Evolutionary conservation across 2,888 invertebrate genomes (phyloP).

Genomic region (Drosophila heteroneura): DNA sequence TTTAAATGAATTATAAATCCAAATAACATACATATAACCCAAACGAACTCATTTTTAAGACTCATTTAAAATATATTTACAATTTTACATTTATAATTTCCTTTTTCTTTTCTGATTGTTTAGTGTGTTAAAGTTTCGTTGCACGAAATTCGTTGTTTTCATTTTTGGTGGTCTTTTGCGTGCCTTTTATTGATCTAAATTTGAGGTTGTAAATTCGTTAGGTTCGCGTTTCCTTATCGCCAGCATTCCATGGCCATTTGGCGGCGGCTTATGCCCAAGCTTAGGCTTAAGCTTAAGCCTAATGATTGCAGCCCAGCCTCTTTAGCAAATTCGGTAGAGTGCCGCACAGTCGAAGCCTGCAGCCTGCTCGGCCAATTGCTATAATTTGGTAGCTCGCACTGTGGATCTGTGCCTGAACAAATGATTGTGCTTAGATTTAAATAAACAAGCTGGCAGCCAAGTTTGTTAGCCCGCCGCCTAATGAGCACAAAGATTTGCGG

Average conservation of each 20-base stretch:
- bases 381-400: constrained; percentile 53
- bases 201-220: constrained; percentile 65
- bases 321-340: constrained; percentile 39
- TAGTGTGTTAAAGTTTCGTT: constrained; percentile 6
- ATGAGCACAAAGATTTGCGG: constrained; percentile 65
- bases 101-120: background rate
- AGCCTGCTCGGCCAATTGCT: constrained; percentile 58
- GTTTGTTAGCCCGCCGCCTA: constrained; percentile 57
- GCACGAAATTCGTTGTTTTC: background rate
- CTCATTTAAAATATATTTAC: background rate
- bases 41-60: background rate
- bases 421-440: constrained; percentile 60
- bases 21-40: background rate
- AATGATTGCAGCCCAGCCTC: constrained; percentile 54
- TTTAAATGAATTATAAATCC: background rate
- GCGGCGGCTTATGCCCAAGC: constrained; percentile 21
- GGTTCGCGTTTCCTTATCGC: constrained; percentile 63
- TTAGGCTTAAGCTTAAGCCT: constrained; percentile 39
- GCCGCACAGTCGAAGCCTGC: constrained; percentile 31
- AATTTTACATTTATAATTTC: background rate
- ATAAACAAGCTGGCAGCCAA: constrained; percentile 60
- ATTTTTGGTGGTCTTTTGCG: constrained; percentile 53
- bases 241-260: constrained; percentile 55
- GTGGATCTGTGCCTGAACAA: constrained; percentile 18
- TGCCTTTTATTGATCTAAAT: constrained; percentile 75